Conservation (phyloP, 92 coral and sea anemone genomes). For the Epizoanthus illoricatus region DNA sequence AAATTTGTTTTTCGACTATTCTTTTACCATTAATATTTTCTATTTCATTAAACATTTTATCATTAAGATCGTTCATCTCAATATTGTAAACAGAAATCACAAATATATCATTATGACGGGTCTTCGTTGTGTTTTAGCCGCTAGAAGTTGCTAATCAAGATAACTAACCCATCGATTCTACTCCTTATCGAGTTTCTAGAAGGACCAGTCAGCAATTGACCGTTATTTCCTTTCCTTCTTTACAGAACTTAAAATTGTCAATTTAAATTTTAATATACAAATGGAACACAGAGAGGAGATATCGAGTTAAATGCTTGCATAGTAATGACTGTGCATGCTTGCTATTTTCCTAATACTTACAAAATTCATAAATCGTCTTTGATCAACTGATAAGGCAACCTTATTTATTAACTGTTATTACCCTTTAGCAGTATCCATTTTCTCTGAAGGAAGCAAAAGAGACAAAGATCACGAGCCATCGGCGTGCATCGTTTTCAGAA, state of each 20-base stretch:
- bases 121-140: too few species aligned
- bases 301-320: too few species aligned
- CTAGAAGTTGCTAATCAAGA: not conserved
- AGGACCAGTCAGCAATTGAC: not conserved
- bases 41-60: not conserved
- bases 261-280: not conserved
- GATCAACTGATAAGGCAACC: too few species aligned
- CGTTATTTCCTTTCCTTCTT: not conserved
- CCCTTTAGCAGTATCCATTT: too few species aligned
- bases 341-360: too few species aligned
- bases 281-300: not conserved
- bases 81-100: not conserved
- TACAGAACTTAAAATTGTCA: not conserved
- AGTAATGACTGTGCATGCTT: too few species aligned
- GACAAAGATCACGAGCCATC: too few species aligned
- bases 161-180: not conserved
- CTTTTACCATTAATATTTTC: not conserved
- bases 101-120: not conserved
- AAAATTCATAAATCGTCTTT: too few species aligned
- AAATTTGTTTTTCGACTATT: not conserved
- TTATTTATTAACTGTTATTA: too few species aligned
- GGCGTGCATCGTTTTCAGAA: too few species aligned
- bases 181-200: not conserved
- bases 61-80: not conserved
- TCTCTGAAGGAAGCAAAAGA: too few species aligned